Base-by-base conservation (phyloP, 2,888 invertebrate genomes). In the Euzetes globulus region DNA sequence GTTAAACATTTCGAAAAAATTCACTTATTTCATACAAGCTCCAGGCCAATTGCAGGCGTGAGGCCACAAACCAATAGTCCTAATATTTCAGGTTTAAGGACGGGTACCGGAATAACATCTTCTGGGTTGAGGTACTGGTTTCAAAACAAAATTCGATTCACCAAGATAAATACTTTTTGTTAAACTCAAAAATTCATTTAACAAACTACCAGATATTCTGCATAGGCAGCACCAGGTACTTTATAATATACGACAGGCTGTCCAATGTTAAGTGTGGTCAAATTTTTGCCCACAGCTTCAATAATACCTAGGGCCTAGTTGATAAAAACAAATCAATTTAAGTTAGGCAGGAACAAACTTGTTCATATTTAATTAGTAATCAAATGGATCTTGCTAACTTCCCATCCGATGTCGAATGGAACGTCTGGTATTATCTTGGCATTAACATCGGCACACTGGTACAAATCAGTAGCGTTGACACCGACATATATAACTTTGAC, bases 391-490 rank as follows among this genome's bases (percentile, higher is more conserved):
- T 19, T 50, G 25, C 33, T 27, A 3, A 68, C 75, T 19, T 75
- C 75, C 29, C 72, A 17, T 17, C 78, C 78, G 63, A 78, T 73
- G 27, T 76, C 77, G 72, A 77, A 78, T 19, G 78, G 78, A 13
- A 77, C 11, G n/a, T n/a, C n/a, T n/a, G n/a, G n/a, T n/a, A n/a
- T n/a, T n/a, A n/a, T n/a, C n/a, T n/a, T n/a, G n/a, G n/a, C n/a
- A 50, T 74, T 74, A 13, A 74, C 77, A 71, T 73, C 76, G 70
- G 82, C 81, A 11, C 82, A 79, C 71, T 79, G 80, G 75, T 82
- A 82, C 19, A 83, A 80, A 72, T 83, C 83, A 27, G 82, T 81
- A 9, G 83, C 82, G 80, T 83, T 82, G 22, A 82, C 81, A 78
- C 80, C 76, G n/a, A 33, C 33, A 7, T 33, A 33, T 6, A 33